A percentile compares a stretch with the other conserved stretches of the same genome.
Evolutionary conservation across 1,140 invertebrate species (phyloP).

Genomic region (Diuraphis noxia): DNA sequence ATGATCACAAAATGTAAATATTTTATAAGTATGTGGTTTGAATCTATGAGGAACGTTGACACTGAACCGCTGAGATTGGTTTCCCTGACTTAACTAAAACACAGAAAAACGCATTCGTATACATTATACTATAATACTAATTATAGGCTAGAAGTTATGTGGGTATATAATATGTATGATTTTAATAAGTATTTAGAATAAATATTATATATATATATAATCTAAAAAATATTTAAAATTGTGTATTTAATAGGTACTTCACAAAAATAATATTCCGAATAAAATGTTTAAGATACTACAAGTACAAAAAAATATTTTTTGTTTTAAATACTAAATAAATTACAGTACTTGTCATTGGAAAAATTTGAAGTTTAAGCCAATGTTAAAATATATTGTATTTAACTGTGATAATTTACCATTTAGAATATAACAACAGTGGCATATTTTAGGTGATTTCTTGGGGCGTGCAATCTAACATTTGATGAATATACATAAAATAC

Average conservation of each 20-base stretch:
- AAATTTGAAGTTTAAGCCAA: neutral
- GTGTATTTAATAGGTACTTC: no score
- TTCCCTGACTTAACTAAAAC: slow-evolving; percentile 62
- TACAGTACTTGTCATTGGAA: neutral
- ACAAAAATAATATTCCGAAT: no score
- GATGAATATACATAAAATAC: no score
- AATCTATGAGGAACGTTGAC: slow-evolving; percentile 98
- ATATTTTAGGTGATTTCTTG: no score
- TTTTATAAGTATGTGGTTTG: slow-evolving; percentile 90
- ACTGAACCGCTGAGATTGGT: slow-evolving; percentile 83
- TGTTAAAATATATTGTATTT: neutral
- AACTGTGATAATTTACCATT: neutral
- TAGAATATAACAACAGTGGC: no score
- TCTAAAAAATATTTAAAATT: no score
- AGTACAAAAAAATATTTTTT: neutral
- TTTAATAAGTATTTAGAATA: no score
- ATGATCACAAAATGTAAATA: slow-evolving; percentile 99
- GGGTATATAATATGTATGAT: neutral
- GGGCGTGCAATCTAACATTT: no score
- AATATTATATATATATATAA: no score
- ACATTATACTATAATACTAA: no score
- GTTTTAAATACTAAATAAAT: neutral
- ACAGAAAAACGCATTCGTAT: slow-evolving; percentile 7
- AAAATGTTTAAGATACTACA: no score
- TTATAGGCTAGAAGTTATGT: neutral